phyloP scores from a whole-genome alignment of 2,888 invertebrate species.

The Cryptocephalus primarius region DNA sequence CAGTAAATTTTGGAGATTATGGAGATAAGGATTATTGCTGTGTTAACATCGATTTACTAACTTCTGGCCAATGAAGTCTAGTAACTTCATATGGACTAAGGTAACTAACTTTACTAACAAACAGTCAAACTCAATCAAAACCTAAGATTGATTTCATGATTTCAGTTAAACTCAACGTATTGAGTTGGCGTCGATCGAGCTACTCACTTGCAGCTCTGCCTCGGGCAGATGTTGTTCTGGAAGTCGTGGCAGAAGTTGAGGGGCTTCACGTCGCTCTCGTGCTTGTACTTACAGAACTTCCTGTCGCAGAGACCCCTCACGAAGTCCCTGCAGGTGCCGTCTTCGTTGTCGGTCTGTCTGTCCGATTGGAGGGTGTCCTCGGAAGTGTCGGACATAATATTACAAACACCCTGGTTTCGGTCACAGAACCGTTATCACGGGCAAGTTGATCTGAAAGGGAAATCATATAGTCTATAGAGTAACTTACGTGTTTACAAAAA shows the following conservation, averaged over 20 bases:
- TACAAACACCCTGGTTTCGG: background rate
- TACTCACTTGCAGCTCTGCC: constrained; percentile 51
- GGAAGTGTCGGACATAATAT: constrained; percentile 29
- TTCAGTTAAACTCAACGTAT: too few relatives aligned
- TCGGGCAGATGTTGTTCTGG: constrained; percentile 65
- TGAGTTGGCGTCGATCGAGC: too few relatives aligned
- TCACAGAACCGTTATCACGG: background rate
- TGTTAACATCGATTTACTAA: too few relatives aligned
- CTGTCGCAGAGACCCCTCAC: constrained; percentile 46
- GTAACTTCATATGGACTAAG: too few relatives aligned
- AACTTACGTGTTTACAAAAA: too few relatives aligned
- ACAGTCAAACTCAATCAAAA: too few relatives aligned
- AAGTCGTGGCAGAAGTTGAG: constrained; percentile 52
- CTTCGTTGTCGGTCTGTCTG: constrained; percentile 25
- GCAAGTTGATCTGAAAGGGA: background rate
- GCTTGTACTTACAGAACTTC: constrained; percentile 43
- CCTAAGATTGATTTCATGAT: too few relatives aligned
- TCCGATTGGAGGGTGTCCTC: constrained; percentile 26
- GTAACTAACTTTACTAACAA: too few relatives aligned
- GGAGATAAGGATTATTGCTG: too few relatives aligned
- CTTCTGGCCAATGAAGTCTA: too few relatives aligned
- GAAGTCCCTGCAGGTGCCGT: constrained; percentile 45
- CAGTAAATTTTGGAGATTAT: too few relatives aligned
- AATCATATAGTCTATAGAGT: too few relatives aligned
- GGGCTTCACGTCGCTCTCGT: constrained; percentile 36